Evolutionary conservation across 2,797 vertebrate species (phyloP).

Genomic region (Chaunax sp.): DNA sequence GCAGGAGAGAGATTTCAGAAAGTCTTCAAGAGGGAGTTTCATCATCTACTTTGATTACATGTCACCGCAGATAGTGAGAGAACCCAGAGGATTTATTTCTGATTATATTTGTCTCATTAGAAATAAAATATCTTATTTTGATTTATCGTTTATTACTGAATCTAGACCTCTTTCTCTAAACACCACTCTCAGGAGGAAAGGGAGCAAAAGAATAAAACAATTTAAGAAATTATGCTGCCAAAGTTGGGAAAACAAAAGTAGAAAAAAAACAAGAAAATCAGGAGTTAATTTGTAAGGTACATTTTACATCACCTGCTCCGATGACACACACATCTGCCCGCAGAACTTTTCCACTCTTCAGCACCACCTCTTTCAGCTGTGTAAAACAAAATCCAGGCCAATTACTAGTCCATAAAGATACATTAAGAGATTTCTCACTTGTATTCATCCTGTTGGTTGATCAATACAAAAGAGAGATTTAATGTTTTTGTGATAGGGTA

Average conservation of each 20-base stretch:
- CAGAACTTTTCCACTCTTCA: slow-evolving; percentile 97
- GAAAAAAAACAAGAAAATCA: no score
- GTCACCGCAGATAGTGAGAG: background rate
- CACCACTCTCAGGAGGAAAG: no score
- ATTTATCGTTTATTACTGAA: no score
- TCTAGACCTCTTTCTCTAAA: no score
- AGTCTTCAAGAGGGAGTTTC: background rate
- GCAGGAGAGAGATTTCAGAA: slow-evolving; percentile 10
- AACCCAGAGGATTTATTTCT: no score
- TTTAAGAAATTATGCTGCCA: no score
- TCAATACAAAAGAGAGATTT: slow-evolving; percentile 1
- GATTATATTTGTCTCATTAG: no score
- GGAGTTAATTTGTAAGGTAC: background rate
- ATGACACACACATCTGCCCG: slow-evolving; percentile 96
- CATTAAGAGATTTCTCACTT: slow-evolving; percentile 10
- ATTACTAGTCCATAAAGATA: background rate
- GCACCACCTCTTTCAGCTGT: slow-evolving; percentile 96
- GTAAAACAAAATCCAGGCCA: slow-evolving; percentile 29
- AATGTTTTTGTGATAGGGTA: background rate
- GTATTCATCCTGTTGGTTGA: background rate
- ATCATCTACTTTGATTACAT: background rate
- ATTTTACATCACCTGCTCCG: slow-evolving; percentile 88
- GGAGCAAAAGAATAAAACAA: no score
- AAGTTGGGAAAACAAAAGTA: no score
- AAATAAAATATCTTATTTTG: no score